Conservation (phyloP, 2,888 invertebrate genomes). For the Dichetophora obliterata region DNA sequence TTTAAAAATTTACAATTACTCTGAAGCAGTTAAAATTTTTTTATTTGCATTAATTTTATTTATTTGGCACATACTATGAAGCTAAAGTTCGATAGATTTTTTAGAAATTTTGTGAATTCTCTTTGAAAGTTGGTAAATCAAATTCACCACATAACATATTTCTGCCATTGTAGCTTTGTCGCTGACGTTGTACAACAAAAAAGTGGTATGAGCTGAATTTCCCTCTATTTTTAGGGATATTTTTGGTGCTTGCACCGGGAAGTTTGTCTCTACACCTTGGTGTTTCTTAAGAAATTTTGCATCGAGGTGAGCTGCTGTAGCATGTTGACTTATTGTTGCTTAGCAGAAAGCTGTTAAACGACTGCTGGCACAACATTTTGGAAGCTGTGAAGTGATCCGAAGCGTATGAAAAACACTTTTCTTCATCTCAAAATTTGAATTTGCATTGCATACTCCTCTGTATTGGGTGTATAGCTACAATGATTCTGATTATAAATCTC, state of each 20-base stretch:
- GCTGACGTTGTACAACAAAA: too few relatives aligned
- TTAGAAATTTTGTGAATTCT: too few relatives aligned
- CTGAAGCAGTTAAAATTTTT: neutral
- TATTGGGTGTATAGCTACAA: too few relatives aligned
- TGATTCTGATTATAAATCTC: too few relatives aligned
- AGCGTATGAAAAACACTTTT: neutral
- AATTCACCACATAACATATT: neutral
- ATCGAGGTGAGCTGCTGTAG: neutral
- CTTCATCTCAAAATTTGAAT: too few relatives aligned
- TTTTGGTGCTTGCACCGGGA: constrained; percentile 29
- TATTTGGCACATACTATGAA: too few relatives aligned
- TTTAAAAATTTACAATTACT: neutral
- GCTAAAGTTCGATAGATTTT: neutral
- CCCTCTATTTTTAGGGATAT: constrained; percentile 23
- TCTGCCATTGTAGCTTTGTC: neutral
- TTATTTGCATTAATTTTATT: neutral
- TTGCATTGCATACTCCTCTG: too few relatives aligned
- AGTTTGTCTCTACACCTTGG: constrained; percentile 10
- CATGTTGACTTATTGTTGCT: neutral
- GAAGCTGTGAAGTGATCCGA: neutral
- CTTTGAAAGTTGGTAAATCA: neutral
- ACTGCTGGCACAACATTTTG: neutral
- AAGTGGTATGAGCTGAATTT: neutral
- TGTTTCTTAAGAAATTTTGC: neutral
- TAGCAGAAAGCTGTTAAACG: neutral